These are phyloP conservation scores for Lateolabrax maculatus DNA, from an alignment of 2,797 vertebrate species.

Conservation along the genomic window DNA sequence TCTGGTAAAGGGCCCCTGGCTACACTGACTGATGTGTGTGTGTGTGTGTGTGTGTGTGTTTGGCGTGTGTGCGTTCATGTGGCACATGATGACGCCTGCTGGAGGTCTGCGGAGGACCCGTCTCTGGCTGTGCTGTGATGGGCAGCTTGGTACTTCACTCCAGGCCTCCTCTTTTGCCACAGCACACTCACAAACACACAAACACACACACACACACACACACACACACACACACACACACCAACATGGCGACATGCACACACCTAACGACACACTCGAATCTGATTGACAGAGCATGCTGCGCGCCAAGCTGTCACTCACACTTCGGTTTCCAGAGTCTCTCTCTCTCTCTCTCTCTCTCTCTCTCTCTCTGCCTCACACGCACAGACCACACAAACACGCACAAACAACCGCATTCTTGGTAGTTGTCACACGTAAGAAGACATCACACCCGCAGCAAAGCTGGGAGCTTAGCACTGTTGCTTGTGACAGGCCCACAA, in stretches of 20 bases:
- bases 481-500: slow-evolving; percentile 43
- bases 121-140: slow-evolving; percentile 70
- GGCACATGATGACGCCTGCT: slow-evolving; percentile 68
- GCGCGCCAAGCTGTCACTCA: slow-evolving; percentile 75
- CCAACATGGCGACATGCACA: slow-evolving; percentile 16
- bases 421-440: slow-evolving; percentile 53
- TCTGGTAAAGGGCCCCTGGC: slow-evolving; percentile 66
- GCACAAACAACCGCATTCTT: slow-evolving; percentile 20
- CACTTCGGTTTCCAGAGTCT: slow-evolving; percentile 48
- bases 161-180: slow-evolving; percentile 49
- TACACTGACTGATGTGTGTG: slow-evolving; percentile 54
- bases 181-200: neutral
- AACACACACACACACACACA: slow-evolving; percentile 29
- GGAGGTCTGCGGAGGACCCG: slow-evolving; percentile 54
- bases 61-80: slow-evolving; percentile 41
- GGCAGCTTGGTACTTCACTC: slow-evolving; percentile 59
- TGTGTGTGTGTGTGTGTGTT: slow-evolving; percentile 42
- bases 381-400: slow-evolving; percentile 23
- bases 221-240: slow-evolving; percentile 21
- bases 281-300: slow-evolving; percentile 72
- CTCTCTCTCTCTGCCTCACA: slow-evolving; percentile 11
- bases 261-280: slow-evolving; percentile 30
- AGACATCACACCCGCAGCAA: slow-evolving; percentile 49
- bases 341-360: slow-evolving; percentile 13
- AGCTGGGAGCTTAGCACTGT: slow-evolving; percentile 42